Evolutionary conservation across 1,140 invertebrate species (phyloP), one percentile per base, ranked within the genome.

Genomic region (Bacillus rossius): DNA sequence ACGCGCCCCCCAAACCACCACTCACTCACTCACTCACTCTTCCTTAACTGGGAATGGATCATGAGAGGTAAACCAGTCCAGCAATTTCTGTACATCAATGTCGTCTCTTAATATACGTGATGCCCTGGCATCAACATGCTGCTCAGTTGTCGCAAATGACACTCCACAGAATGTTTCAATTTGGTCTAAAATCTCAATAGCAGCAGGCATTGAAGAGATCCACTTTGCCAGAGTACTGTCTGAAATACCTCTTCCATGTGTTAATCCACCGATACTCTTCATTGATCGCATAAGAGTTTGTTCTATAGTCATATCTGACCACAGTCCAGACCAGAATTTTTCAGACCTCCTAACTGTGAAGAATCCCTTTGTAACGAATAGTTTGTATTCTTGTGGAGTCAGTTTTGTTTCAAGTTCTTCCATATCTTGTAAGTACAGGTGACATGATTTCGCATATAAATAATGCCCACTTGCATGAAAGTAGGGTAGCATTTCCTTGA

Each of bases 401-500:
- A 73, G 69, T 7, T 51, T 63, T 45, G 62, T 51, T 29, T 69
- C 17, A 56, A 72, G 62, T 50, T 66, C 34, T 53, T 41, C 0
- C 73, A 73, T 77, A 65, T 75, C 72, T 68, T 37, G 63, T 63
- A 53, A 70, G 10, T 34, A 34, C 5, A 34, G 29, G 5, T 34
- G 29, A 34, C 29, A 34, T 34, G 29, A 74, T 69, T 79, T 79
- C 4, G 74, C 71, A 65, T 77, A 77, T 19, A 70, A 51, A 59
- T 71, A 72, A 62, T 78, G 69, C 7, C 69, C 71, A 54, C 65
- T 61, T 22, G 75, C 73, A 57, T 75, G 72, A 58, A 77, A 74
- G 61, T 71, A 75, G 55, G 72, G 73, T 25, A 77, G 62, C 73
- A 79, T 78, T 65, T 64, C 60, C 62, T 61, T 70, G 26, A 73